Evolutionary conservation across 2,113 vertebrate genomes (phyloP).

Genomic region (Promerops cafer): DNA sequence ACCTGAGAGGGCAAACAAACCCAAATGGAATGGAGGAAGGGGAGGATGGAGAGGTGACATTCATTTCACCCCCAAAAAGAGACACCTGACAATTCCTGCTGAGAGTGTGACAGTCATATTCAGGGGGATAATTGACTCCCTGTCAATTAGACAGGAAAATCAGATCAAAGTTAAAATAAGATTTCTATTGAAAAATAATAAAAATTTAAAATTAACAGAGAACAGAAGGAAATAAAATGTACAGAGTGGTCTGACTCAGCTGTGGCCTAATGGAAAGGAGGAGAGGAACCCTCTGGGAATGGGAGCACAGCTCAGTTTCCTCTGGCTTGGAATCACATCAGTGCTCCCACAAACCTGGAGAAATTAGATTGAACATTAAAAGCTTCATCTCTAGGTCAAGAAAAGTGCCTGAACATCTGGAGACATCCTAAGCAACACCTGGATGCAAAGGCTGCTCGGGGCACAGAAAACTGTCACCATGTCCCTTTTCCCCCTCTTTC

Average conservation of each 20-base stretch:
- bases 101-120: neutral
- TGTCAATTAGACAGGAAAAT: slow-evolving; percentile 12
- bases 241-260: neutral
- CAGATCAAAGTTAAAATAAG: neutral
- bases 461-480: fast-evolving
- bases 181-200: neutral
- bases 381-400: neutral
- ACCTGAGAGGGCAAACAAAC: neutral
- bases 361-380: fast-evolving
- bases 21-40: neutral
- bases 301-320: neutral
- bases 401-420: neutral
- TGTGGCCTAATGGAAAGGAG: neutral
- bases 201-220: neutral
- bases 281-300: neutral
- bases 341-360: too few species aligned
- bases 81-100: neutral
- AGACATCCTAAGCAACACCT: neutral
- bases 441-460: neutral
- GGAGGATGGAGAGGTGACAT: neutral
- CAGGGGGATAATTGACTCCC: slow-evolving; percentile 31
- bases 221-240: neutral
- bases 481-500: neutral
- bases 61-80: neutral
- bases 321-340: neutral